Evolutionary conservation across 2,797 vertebrate genomes (phyloP).

Genomic region (Periophthalmus magnuspinnatus): DNA sequence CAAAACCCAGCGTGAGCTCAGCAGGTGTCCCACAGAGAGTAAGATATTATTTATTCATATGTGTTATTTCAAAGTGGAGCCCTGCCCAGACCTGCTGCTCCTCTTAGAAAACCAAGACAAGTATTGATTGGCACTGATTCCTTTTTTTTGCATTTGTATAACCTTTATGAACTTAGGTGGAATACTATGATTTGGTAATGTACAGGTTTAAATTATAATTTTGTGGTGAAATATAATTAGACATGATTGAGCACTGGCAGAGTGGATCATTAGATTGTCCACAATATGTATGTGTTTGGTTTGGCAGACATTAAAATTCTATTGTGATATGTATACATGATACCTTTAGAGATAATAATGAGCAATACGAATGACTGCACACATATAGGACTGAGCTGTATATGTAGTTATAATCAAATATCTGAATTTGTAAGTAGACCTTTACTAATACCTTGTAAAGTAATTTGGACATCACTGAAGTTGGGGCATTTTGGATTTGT

Average conservation of each 20-base stretch:
- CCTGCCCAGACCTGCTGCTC: slow-evolving; percentile 16
- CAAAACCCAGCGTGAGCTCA: slow-evolving; percentile 7
- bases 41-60: slow-evolving; percentile 29
- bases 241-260: not conserved
- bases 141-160: not conserved
- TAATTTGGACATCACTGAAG: not conserved
- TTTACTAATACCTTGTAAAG: not conserved
- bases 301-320: not conserved
- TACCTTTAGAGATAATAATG: not conserved
- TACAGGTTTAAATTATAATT: not conserved
- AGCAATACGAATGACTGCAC: not conserved
- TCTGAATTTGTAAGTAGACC: not conserved
- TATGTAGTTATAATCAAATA: not conserved
- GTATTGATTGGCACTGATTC: slow-evolving; percentile 16
- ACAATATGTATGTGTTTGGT: not conserved
- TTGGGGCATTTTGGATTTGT: slow-evolving; percentile 23
- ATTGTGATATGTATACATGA: too few relatives aligned
- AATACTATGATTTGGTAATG: not conserved
- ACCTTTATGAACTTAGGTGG: not conserved
- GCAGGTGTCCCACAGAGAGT: not conserved
- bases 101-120: not conserved
- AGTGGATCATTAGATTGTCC: not conserved
- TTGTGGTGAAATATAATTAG: not conserved
- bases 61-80: slow-evolving; percentile 12
- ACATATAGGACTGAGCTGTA: not conserved